Conservation (phyloP, 2,888 invertebrate genomes). For the Zootermopsis nevadensis region DNA sequence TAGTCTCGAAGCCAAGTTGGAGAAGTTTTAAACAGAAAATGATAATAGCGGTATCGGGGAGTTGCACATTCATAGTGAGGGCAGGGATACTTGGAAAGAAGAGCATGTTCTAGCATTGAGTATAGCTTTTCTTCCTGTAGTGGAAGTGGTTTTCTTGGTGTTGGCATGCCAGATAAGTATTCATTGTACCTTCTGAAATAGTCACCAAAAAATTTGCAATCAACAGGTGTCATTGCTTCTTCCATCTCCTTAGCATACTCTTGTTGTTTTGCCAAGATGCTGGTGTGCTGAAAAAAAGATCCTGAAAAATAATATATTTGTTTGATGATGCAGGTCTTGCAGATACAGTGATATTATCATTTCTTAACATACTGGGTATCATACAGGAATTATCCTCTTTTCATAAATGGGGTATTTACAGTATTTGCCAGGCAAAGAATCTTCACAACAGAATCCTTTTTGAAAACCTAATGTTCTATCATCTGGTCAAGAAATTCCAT, state of each 20-base stretch:
- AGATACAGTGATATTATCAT: too few relatives aligned
- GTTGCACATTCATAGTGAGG: slow-evolving; percentile 76
- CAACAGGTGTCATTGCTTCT: slow-evolving; percentile 71
- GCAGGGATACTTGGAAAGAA: slow-evolving; percentile 71
- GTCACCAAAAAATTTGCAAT: slow-evolving; percentile 71
- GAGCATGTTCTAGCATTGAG: slow-evolving; percentile 69
- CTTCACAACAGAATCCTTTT: too few relatives aligned
- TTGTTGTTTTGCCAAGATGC: slow-evolving; percentile 74
- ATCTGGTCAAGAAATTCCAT: too few relatives aligned
- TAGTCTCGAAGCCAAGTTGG: slow-evolving; percentile 70
- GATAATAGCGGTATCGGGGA: slow-evolving; percentile 75
- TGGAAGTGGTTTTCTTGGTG: slow-evolving; percentile 64
- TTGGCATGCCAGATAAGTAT: slow-evolving; percentile 67
- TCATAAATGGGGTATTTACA: too few relatives aligned
- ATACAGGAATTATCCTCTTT: too few relatives aligned
- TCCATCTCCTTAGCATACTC: slow-evolving; percentile 74
- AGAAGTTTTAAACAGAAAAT: slow-evolving; percentile 71
- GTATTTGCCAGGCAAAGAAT: too few relatives aligned
- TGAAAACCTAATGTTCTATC: too few relatives aligned
- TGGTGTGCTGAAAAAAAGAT: slow-evolving; percentile 75
- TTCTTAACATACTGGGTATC: too few relatives aligned
- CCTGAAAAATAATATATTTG: slow-evolving; percentile 7
- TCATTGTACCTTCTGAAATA: slow-evolving; percentile 74
- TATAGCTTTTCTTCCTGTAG: slow-evolving; percentile 69
- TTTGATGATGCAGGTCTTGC: not conserved